Conservation (phyloP, 1,140 invertebrate species). For the Leguminivora glycinivorella region DNA sequence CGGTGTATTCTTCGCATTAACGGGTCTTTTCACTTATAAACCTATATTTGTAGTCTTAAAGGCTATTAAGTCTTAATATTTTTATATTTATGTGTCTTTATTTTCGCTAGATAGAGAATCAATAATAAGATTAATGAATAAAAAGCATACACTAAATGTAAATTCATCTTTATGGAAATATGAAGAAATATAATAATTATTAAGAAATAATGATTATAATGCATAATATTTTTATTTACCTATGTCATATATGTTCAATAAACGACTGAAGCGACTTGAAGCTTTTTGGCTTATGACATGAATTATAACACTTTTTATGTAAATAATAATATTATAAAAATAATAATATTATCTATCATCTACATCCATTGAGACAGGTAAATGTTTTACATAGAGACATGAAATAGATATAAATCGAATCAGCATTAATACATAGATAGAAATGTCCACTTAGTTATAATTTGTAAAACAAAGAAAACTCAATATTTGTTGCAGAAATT, state of each 20-base stretch:
- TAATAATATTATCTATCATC: constrained; percentile 18
- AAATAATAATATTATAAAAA: constrained; percentile 18
- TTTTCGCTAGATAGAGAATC: constrained; percentile 24
- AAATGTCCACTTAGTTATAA: constrained; percentile 40
- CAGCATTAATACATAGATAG: constrained; percentile 15
- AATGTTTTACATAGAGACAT: constrained; percentile 12
- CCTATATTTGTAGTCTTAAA: constrained; percentile 2
- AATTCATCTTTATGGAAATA: constrained; percentile 20
- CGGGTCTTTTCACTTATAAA: background rate
- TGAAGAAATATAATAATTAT: constrained; percentile 10
- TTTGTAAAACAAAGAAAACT: constrained; percentile 37
- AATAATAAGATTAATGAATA: constrained; percentile 15
- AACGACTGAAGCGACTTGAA: constrained; percentile 26
- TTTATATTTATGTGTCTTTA: constrained; percentile 4
- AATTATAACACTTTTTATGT: constrained; percentile 25
- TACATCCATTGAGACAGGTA: constrained; percentile 24
- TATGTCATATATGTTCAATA: constrained; percentile 9
- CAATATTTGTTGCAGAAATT: constrained; percentile 32
- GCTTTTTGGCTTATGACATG: constrained; percentile 24
- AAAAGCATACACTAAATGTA: constrained; percentile 26
- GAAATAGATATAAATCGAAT: background rate
- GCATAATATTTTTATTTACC: background rate
- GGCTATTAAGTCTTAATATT: constrained; percentile 13
- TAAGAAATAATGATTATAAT: background rate
- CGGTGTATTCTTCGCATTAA: constrained; percentile 8